A percentile compares a stretch with the other conserved stretches of the same genome.
These are phyloP conservation scores for Tyto alba DNA, from an alignment of 2,113 vertebrate species.

Conservation along the genomic window DNA sequence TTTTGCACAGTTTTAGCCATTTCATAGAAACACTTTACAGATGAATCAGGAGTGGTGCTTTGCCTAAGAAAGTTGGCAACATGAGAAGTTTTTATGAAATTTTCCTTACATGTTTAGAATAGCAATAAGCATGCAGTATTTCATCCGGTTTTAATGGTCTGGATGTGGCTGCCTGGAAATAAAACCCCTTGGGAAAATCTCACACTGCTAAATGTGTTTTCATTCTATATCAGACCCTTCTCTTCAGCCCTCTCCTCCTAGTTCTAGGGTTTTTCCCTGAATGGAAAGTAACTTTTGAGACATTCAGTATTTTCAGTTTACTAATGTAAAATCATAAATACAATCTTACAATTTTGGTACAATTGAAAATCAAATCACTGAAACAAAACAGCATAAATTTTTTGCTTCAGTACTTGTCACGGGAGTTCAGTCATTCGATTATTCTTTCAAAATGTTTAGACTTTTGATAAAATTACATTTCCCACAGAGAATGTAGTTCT, in stretches of 20 bases:
- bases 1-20: not conserved
- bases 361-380: not conserved
- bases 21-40: not conserved
- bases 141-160: constrained; percentile 27
- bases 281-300: not conserved
- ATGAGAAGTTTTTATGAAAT: not conserved
- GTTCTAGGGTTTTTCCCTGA: not conserved
- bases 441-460: not conserved
- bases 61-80: not conserved
- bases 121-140: constrained; percentile 1
- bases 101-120: constrained; percentile 30
- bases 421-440: not conserved
- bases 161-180: not conserved
- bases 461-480: not conserved
- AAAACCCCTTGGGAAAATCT: not conserved
- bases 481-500: not conserved
- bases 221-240: not conserved
- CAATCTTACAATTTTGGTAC: not conserved
- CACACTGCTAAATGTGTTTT: not conserved
- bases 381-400: not conserved
- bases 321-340: not conserved
- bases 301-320: not conserved
- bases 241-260: not conserved
- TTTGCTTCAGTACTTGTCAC: not conserved
- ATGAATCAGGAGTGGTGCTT: not conserved